Evolutionary conservation across 1,140 invertebrate genomes (phyloP).

Genomic region (Whitmania pigra): DNA sequence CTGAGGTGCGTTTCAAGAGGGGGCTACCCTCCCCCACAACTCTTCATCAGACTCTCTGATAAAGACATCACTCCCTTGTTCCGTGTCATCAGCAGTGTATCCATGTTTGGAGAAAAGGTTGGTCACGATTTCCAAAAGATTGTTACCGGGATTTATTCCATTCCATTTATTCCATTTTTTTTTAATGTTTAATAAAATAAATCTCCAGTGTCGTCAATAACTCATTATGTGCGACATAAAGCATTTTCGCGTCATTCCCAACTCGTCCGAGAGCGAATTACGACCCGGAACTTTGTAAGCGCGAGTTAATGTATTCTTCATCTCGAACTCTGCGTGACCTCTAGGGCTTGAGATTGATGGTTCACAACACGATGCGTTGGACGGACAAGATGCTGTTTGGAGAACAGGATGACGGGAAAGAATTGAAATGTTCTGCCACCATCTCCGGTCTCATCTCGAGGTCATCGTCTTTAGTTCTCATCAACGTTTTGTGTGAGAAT

Average conservation of each 20-base stretch:
- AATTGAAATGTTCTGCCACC: neutral
- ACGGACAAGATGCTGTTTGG: slow-evolving; percentile 5
- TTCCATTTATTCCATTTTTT: neutral
- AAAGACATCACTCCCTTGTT: slow-evolving; percentile 19
- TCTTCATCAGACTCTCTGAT: neutral
- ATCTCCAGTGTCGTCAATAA: too few relatives aligned
- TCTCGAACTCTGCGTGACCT: too few relatives aligned
- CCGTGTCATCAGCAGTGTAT: neutral
- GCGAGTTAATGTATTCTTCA: too few relatives aligned
- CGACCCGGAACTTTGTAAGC: too few relatives aligned
- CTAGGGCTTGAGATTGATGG: slow-evolving; percentile 20
- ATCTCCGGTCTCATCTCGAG: slow-evolving; percentile 14
- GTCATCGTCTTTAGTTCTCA: neutral
- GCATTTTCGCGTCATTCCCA: too few relatives aligned
- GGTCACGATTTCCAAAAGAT: neutral
- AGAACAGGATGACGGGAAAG: slow-evolving; percentile 8
- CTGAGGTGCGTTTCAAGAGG: slow-evolving; percentile 20
- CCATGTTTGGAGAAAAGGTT: slow-evolving; percentile 15
- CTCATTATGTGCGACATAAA: too few relatives aligned
- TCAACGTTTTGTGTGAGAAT: neutral
- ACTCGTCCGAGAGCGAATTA: too few relatives aligned
- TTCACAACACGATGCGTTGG: slow-evolving; percentile 17
- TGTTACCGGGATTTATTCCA: neutral
- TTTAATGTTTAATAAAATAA: too few relatives aligned
- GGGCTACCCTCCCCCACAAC: slow-evolving; percentile 22